Evolutionary conservation across 1,140 invertebrate genomes (phyloP), one percentile per base, ranked within the genome.

Genomic region (Oncopodura yosiiana): DNA sequence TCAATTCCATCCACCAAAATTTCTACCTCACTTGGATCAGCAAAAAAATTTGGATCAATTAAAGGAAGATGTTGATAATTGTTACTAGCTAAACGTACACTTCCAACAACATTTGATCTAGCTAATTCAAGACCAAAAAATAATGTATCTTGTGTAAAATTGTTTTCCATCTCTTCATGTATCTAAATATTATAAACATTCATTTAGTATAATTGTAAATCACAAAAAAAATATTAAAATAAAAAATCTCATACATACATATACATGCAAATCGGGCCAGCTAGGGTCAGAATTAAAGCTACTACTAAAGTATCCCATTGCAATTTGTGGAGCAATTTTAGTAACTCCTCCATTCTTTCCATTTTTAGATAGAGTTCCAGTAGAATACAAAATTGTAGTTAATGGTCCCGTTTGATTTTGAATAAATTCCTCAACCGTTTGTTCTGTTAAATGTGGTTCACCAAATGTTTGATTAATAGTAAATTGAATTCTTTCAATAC

Each of bases 41-140:
- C 38, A 27, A 75, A 60, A 53, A 71, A 74, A 42, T 72, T 74
- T 18, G 77, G 74, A 61, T 77, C 70, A 36, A 79, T 71, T 30
- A 71, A 56, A 1, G 77, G 78, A 60, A 70, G 67, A 27, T 71
- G 67, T 9, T 64, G 63, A 4, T 75, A 77, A 65, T 80, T 65
- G 1, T 51, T 65, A 12, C 52, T 65, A 16, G 55, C 56, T 9
- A 75, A 55, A 24, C 56, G 54, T 9, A 75, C 46, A 11, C 43
- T 58, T 38, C 73, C 73, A n/a, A 6, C 12, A 3, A 32, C 34
- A 6, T 27, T 19, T 9, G 48, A 16, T 3, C 43, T n/a, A 8
- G 30, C 34, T 2, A 60, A 49, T 9, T 50, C 38, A 6, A 60
- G 44, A 8, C 36, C 24, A 38, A 55, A 41, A 16, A 45, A 41